Evolutionary conservation across 2,888 invertebrate genomes (phyloP), one percentile per base, ranked within the genome.

Genomic region (Galeopsomyia nigrocyanea): DNA sequence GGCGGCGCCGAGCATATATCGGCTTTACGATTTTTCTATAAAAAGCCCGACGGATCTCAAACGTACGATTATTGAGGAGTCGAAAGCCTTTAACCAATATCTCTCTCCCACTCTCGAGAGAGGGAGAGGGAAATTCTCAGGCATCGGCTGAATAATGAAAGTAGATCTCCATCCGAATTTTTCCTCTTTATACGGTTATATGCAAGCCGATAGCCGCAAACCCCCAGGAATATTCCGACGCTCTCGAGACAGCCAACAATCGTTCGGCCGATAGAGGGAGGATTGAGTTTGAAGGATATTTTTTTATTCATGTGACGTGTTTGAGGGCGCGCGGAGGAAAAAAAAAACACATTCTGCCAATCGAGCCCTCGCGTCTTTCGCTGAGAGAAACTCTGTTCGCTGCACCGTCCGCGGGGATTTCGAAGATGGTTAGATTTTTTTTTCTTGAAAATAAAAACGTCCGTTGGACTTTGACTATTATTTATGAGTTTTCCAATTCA

Each of bases 291-390:
- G 84, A 85, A 84, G 83, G 83, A 83, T 83, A 84, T 85, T 85
- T 84, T n/a, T 83, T 85, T 85, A 85, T 85, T 85, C 84, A 85
- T 84, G 83, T 79, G 84, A 84, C 84, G 84, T 83, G 82, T 82
- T 82, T 80, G 83, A 84, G 84, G 82, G 84, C 80, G 83, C 80
- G 83, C n/a, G n/a, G n/a, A n/a, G n/a, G n/a, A n/a, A n/a, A 5
- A 26, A 82, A 83, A 84, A 84, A 85, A 83, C 82, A 84, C 83
- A 84, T 84, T 85, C 83, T 80, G 75, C 78, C 79, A 80, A 84
- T 83, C 73, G 78, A 78, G 79, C 65, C 68, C 56, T 16, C 67
- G 74, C 72, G 68, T 71, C 73, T 31, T 56, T 56, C 21, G 26
- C 7, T 9, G n/a, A 47, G 49, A 17, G 39, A 62, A 26, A 49